Percentiles rank a stretch among this genome's conserved stretches.
These are phyloP conservation scores for Chymomyza amoena DNA, from an alignment of 2,888 invertebrate species.

Conservation along the genomic window DNA sequence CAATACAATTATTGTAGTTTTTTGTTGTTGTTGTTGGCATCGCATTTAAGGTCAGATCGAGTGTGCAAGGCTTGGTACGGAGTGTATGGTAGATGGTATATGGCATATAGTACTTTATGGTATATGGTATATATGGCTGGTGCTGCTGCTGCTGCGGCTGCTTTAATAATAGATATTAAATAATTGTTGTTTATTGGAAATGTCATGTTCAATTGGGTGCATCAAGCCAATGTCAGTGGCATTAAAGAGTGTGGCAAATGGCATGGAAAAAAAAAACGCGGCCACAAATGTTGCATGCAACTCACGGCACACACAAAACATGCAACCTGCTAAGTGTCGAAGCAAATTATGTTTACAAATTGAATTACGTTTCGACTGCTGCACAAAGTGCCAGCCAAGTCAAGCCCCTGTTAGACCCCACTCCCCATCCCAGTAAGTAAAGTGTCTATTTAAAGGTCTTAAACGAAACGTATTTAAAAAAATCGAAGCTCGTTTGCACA, in stretches of 20 bases:
- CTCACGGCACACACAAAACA: background rate
- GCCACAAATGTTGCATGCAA: background rate
- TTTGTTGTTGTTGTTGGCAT: slow-evolving; percentile 15
- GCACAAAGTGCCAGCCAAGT: background rate
- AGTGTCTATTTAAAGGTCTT: background rate
- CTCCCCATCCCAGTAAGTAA: background rate
- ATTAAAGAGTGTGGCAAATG: slow-evolving; percentile 43
- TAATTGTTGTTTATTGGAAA: slow-evolving; percentile 70
- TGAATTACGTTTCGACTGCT: slow-evolving; percentile 30
- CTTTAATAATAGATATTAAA: slow-evolving; percentile 37
- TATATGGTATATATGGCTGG: background rate
- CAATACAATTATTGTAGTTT: slow-evolving; percentile 18
- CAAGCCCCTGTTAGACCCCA: too few species aligned
- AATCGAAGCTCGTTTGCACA: too few species aligned
- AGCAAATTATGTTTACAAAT: slow-evolving; percentile 56
- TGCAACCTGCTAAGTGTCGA: slow-evolving; percentile 52
- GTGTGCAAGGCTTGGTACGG: slow-evolving; percentile 6
- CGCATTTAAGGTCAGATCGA: slow-evolving; percentile 1
- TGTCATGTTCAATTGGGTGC: slow-evolving; percentile 65
- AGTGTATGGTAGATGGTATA: background rate
- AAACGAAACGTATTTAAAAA: too few species aligned
- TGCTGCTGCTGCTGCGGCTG: background rate
- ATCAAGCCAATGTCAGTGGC: slow-evolving; percentile 42
- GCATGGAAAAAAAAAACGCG: slow-evolving; percentile 20
- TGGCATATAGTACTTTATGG: too few species aligned